Evolutionary conservation across 1,140 invertebrate species (phyloP), one percentile per base, ranked within the genome.

Genomic region (Chionoecetes opilio): DNA sequence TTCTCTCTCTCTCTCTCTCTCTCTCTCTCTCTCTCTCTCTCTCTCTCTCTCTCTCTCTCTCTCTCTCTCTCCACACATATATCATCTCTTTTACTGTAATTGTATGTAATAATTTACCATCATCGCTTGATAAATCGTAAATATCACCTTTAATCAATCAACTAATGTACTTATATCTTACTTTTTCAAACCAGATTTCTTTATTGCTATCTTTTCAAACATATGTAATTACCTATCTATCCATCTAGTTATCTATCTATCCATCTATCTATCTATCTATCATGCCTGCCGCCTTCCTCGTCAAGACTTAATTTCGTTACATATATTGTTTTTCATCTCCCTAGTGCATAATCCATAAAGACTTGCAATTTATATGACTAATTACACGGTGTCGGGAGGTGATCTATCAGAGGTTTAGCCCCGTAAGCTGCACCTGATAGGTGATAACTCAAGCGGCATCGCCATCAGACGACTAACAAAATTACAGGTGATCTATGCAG

Each of bases 391-490:
- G 75, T 34, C 53, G 53, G 46, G 46, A 34, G 17, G 89, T 17
- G 34, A 75, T 91, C 63, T 91, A 26, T 91, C 46, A 75, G 46
- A 17, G 31, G 31, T 75, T 91, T 91, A 91, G 53, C 89, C 46
- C 38, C 31, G n/a, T 91, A 91, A 91, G 53, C 89, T 75, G n/a
- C 26, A 53, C 9, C 53, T 91, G 89, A 91, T 91, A 91, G 89
- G 89, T 91, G 89, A 91, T 91, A 91, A n/a, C 35, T 91, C 89
- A 91, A 91, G 38, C 34, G 89, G 88, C n/a, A 91, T 75, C 21
- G 75, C 26, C 46, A 75, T 91, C 75, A 91, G 63, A 75, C 63
- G 63, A 75, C 63, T 75, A 75, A 75, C 63, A 75, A 75, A 75
- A 75, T 75, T 75, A 75, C 63, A 26, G 21, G 63, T 75, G 63